These are phyloP conservation scores for Phaenicophaeus curvirostris DNA, from an alignment of 2,797 vertebrate species.

Conservation along the genomic window DNA sequence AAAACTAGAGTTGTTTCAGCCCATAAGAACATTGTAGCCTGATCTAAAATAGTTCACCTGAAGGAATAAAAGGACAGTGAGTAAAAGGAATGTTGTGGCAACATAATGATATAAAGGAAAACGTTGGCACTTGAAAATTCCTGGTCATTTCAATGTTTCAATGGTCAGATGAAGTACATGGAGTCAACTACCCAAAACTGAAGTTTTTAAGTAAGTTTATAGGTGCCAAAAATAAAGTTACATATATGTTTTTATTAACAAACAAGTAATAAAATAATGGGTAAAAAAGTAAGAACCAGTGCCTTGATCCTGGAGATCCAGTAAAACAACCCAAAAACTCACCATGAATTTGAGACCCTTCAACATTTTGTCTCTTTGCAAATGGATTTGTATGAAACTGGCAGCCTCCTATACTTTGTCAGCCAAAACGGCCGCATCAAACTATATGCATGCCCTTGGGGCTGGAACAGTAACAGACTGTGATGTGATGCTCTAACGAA, in stretches of 20 bases:
- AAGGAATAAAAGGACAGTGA: not conserved
- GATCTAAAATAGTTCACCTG: not conserved
- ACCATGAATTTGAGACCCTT: not conserved
- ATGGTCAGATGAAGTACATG: not conserved
- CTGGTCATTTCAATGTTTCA: not conserved
- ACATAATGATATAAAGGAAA: not conserved
- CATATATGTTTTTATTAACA: not conserved
- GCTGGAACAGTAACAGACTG: not conserved
- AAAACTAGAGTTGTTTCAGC: not conserved
- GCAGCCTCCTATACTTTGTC: conserved; percentile 6
- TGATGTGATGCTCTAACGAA: conserved; percentile 50
- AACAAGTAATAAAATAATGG: not conserved
- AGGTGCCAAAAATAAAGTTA: not conserved
- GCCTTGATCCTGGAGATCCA: not conserved
- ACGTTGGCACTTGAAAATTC: not conserved
- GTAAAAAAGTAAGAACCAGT: not conserved
- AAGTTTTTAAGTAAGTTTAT: not conserved
- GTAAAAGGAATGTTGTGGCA: not conserved
- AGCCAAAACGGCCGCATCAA: conserved; percentile 30
- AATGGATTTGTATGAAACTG: conserved; percentile 13
- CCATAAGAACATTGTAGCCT: not conserved
- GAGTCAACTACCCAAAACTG: not conserved
- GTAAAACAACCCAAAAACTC: too few relatives aligned
- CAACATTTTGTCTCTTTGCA: not conserved
- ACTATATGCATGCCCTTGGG: conserved; percentile 9